Percentiles rank a stretch among this genome's conserved stretches.
Conservation (phyloP, 1,140 invertebrate species). For the Bathynomus jamesi region DNA sequence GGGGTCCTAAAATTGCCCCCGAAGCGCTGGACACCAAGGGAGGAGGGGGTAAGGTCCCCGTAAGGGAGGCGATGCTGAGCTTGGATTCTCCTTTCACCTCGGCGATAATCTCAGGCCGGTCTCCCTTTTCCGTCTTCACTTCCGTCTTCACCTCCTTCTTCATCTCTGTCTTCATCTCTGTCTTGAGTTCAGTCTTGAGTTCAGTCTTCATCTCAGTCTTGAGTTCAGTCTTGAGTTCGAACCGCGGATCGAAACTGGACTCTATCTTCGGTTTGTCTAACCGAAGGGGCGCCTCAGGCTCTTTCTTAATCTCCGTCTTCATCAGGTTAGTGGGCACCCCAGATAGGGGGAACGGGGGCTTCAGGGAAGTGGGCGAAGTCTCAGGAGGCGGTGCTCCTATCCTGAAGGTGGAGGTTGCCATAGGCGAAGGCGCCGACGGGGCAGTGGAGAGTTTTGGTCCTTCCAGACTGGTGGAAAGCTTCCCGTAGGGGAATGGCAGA, state of each 20-base stretch:
- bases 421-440: not conserved
- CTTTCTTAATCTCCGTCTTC: conserved; percentile 14
- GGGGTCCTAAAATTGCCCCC: conserved; percentile 17
- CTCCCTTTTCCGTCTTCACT: conserved; percentile 12
- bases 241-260: conserved; percentile 6
- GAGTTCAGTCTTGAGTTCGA: conserved; percentile 25
- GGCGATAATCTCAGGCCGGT: conserved; percentile 35
- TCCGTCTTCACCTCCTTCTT: conserved; percentile 1
- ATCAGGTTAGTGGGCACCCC: not conserved
- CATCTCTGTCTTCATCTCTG: conserved; percentile 7
- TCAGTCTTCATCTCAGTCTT: conserved; percentile 16
- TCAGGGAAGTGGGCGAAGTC: not conserved
- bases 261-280: conserved; percentile 24
- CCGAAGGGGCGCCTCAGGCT: not conserved
- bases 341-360: not conserved
- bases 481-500: not conserved
- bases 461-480: not conserved
- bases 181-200: conserved; percentile 3
- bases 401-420: not conserved
- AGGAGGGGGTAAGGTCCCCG: conserved; percentile 9
- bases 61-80: conserved; percentile 11
- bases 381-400: not conserved
- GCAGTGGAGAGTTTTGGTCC: conserved; percentile 1
- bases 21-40: conserved; percentile 6
- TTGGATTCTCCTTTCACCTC: conserved; percentile 32